Evolutionary conservation across 2,888 invertebrate genomes (phyloP), one percentile per base, ranked within the genome.

Genomic region (Meiosimyza platycephala): DNA sequence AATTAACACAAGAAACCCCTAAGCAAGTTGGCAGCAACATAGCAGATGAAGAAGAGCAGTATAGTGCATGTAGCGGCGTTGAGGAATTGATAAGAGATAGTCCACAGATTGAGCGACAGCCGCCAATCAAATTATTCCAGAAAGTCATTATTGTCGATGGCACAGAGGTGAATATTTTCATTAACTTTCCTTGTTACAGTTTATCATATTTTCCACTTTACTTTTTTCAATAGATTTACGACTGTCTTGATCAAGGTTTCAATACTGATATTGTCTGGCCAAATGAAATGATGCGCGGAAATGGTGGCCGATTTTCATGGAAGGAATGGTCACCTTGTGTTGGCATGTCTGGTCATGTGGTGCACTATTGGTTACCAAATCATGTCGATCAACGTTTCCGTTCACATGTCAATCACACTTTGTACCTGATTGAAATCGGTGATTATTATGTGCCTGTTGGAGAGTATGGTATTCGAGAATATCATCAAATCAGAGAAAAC

Each of bases 201-300:
- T 28, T 28, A 28, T 28, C 40, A 52, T 12, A 13, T 22, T 18
- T 54, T 50, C 12, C 16, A 16, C 2, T 60, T 6, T 65, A 18
- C 9, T 65, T 40, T 3, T 51, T 47, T 55, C 63, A 72, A 5
- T 88, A 91, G 81, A 95, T 97, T 62, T 97, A 95, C 82, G 96
- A 97, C 84, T 95, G 95, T 76, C 93, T 98, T 72, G 98, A 98
- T 86, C 88, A 96, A 78, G 96, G 96, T 11, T 89, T 96, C 75
- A 89, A 96, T 76, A 96, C 97, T 74, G 97, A 97, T 82, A 97
- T 98, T n/a, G 92, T 93, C 79, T 99, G 98, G 98, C 98, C 98
- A 0, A 93, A 93, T 79, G 97, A 97, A 84, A 91, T 91, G 68
- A 95, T 96, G 93, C 88, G 96, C 71, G 91, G 92, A 75, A 90